These are phyloP conservation scores for Spisula solida DNA, from an alignment of 2,888 invertebrate genomes.

Conservation along the genomic window DNA sequence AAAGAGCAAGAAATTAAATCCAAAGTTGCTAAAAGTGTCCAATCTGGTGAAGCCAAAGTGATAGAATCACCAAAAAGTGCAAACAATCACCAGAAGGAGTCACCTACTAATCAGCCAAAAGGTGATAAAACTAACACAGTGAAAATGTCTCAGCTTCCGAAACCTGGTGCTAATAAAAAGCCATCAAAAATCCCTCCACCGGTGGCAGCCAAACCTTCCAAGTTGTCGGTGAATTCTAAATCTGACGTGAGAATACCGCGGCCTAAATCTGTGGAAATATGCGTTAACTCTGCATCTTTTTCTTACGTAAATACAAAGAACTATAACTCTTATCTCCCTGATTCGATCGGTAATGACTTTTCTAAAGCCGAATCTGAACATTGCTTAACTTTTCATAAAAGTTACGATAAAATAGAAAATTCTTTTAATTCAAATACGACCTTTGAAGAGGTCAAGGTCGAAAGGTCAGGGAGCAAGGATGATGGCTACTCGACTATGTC, in stretches of 20 bases:
- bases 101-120: constrained; percentile 18
- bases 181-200: constrained; percentile 73
- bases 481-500: constrained; percentile 86
- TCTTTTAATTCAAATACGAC: constrained; percentile 50
- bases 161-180: constrained; percentile 58
- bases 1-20: constrained; percentile 70
- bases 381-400: constrained; percentile 41
- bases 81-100: constrained; percentile 37
- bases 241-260: constrained; percentile 27
- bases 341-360: constrained; percentile 35
- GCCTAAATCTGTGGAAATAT: constrained; percentile 69
- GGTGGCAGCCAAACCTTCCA: constrained; percentile 71
- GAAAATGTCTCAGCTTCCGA: constrained; percentile 45
- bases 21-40: constrained; percentile 68
- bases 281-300: constrained; percentile 64
- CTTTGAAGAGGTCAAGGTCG: constrained; percentile 75
- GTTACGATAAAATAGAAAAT: constrained; percentile 50
- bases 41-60: constrained; percentile 61
- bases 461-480: constrained; percentile 83
- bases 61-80: constrained; percentile 59
- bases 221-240: constrained; percentile 43
- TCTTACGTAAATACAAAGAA: constrained; percentile 37
- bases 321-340: constrained; percentile 46
- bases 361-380: constrained; percentile 53
- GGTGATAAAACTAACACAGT: constrained; percentile 44